phyloP scores from a whole-genome alignment of 2,113 vertebrate genomes.

The Microtus oregoni region DNA sequence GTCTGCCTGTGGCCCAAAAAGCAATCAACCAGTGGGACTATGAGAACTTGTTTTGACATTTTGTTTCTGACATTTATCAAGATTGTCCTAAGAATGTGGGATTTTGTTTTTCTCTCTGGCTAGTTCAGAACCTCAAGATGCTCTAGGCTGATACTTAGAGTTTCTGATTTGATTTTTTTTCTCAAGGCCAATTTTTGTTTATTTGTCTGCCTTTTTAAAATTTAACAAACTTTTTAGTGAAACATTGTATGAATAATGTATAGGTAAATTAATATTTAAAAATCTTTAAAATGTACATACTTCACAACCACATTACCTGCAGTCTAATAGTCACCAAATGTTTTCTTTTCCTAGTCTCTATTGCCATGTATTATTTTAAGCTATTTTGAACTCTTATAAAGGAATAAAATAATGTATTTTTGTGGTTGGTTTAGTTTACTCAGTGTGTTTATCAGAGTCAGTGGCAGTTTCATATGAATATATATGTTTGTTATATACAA shows the following conservation, averaged over 20 bases:
- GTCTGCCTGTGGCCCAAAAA: neutral
- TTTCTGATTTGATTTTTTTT: slow-evolving; percentile 18
- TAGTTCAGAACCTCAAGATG: neutral
- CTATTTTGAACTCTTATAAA: neutral
- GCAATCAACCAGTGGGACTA: neutral
- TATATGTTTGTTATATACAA: neutral
- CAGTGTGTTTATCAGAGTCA: neutral
- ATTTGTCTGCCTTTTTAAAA: neutral
- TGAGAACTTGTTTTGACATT: neutral
- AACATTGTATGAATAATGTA: neutral
- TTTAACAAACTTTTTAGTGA: neutral
- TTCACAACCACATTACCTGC: neutral
- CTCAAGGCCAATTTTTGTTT: neutral
- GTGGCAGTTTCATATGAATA: neutral
- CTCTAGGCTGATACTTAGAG: neutral
- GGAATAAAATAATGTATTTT: neutral
- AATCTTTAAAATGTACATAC: neutral
- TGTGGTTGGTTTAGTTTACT: neutral
- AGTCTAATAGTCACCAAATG: neutral
- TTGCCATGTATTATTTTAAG: neutral
- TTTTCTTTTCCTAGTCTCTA: neutral
- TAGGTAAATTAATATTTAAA: neutral
- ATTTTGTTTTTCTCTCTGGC: neutral
- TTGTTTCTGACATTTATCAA: neutral
- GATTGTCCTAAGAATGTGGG: neutral